Conservation (phyloP, 2,888 invertebrate species). For the Eupithecia exiguata region DNA sequence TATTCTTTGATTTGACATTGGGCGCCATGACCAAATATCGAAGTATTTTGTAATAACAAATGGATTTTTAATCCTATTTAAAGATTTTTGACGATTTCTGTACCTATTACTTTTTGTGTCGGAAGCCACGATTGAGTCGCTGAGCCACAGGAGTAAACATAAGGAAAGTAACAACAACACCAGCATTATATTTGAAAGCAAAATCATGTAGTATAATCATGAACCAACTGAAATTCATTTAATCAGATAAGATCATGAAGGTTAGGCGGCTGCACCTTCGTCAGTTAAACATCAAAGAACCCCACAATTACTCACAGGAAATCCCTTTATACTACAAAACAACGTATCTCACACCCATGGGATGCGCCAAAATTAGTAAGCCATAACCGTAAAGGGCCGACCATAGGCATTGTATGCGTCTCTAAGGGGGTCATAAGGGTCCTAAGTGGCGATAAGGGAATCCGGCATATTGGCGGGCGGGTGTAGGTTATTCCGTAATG, state of each 20-base stretch:
- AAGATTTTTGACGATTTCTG: background rate
- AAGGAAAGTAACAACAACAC: background rate
- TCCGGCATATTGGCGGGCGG: conserved; percentile 21
- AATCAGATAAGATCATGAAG: background rate
- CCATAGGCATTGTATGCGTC: conserved; percentile 19
- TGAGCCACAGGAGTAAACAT: background rate
- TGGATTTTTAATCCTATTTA: too few species aligned
- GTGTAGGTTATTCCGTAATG: conserved; percentile 20
- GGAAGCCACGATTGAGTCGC: background rate
- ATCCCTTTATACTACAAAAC: conserved; percentile 3
- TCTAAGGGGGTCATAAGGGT: conserved; percentile 24
- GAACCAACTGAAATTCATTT: background rate
- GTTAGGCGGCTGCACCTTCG: background rate
- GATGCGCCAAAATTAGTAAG: conserved; percentile 29
- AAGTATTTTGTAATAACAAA: too few species aligned
- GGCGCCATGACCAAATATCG: too few species aligned
- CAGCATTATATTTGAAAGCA: background rate
- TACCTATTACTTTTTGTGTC: background rate
- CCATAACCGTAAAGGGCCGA: conserved; percentile 29
- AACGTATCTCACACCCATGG: conserved; percentile 18
- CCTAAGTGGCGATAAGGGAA: conserved; percentile 25
- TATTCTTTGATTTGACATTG: too few species aligned
- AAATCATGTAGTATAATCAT: background rate
- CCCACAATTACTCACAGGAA: conserved; percentile 4
- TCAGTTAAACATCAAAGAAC: background rate